A percentile compares a stretch with the other conserved stretches of the same genome.
These are phyloP conservation scores for Tiliqua scincoides DNA, from an alignment of 2,113 vertebrate species.

Conservation along the genomic window DNA sequence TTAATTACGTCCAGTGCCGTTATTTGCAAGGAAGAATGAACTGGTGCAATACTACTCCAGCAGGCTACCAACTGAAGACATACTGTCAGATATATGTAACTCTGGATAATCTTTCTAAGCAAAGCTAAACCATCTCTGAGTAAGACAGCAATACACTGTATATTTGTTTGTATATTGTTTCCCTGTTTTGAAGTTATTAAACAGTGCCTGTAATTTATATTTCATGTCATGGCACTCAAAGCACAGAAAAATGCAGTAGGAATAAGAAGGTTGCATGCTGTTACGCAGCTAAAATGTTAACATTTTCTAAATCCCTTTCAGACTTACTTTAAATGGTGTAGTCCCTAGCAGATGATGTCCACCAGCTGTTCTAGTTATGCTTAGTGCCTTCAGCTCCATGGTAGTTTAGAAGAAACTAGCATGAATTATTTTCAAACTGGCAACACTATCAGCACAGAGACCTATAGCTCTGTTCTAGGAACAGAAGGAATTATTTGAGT, in stretches of 20 bases:
- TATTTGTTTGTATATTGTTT: neutral
- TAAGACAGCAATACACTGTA: neutral
- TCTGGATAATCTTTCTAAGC: neutral
- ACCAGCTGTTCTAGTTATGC: neutral
- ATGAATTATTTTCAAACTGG: neutral
- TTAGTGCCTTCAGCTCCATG: neutral
- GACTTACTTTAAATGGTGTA: neutral
- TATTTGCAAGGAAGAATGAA: conserved; percentile 32
- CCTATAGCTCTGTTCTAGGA: neutral
- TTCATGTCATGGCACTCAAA: neutral
- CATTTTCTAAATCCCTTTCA: neutral
- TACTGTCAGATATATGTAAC: neutral
- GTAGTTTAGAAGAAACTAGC: neutral
- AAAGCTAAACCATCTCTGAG: neutral
- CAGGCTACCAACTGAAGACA: neutral
- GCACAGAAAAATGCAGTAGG: neutral
- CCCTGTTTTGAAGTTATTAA: neutral
- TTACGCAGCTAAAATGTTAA: neutral
- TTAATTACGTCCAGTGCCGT: conserved; percentile 23
- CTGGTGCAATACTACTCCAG: conserved; percentile 21
- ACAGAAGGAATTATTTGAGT: neutral
- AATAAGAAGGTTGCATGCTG: neutral
- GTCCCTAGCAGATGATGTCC: neutral
- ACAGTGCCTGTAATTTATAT: neutral
- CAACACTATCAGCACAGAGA: neutral